phyloP scores from a whole-genome alignment of 2,113 vertebrate genomes.

The Pteropus alecto region DNA sequence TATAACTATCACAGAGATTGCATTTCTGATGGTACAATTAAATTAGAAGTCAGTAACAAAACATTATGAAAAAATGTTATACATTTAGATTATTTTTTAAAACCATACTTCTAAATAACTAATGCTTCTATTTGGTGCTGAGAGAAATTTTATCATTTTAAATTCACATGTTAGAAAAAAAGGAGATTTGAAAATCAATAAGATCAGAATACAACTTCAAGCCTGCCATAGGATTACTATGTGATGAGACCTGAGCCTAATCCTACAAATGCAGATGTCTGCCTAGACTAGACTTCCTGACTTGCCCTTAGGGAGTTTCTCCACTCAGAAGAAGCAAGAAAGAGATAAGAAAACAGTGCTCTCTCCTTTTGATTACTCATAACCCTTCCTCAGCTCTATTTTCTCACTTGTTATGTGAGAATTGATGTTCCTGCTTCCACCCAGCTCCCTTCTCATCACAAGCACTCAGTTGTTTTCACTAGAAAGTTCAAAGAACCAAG shows the following conservation, averaged over 20 bases:
- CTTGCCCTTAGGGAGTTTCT: background rate
- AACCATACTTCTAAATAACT: background rate
- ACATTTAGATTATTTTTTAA: background rate
- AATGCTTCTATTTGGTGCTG: background rate
- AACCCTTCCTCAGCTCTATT: background rate
- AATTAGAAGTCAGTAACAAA: background rate
- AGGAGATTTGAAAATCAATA: background rate
- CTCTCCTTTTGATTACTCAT: background rate
- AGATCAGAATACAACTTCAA: background rate
- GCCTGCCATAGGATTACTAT: no score
- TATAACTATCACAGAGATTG: background rate
- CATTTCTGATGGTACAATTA: background rate
- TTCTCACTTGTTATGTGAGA: background rate
- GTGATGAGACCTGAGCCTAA: background rate
- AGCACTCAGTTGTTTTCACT: background rate
- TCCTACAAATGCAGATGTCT: background rate
- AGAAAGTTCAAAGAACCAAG: background rate
- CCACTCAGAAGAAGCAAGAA: background rate
- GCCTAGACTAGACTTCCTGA: background rate
- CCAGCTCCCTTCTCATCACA: background rate
- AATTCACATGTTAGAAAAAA: background rate
- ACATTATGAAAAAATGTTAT: background rate
- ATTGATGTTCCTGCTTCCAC: background rate
- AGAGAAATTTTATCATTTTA: background rate
- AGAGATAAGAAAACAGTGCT: background rate